Evolutionary conservation across 2,797 vertebrate species (phyloP), one percentile per base, ranked within the genome.

Genomic region (Gobio occitaniae): DNA sequence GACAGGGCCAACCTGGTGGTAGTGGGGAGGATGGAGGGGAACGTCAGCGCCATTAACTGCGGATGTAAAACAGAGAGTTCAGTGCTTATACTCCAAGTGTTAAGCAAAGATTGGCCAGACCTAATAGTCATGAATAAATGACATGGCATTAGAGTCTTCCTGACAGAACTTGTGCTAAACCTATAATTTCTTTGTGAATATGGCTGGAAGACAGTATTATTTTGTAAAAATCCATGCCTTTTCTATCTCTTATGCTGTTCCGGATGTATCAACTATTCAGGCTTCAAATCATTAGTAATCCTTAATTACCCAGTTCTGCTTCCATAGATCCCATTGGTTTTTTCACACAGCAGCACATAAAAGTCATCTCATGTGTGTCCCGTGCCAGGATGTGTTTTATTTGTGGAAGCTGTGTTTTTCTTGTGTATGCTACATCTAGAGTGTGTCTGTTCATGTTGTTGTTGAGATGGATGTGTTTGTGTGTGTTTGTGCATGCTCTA

Each of bases 281-380:
- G 47, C 47, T 83, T 75, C 2, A 47, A 52, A 47, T 69, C n/a
- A 59, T 78, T 78, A 78, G 19, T 32, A 69, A 77, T 78, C 63
- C 63, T 56, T 84, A 72, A 83, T 68, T 84, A 78, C 50, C 61
- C 63, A 69, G 63, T 15, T 25, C 65, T 21, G 38, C 59, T 77
- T 36, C 4, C 7, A n/a, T 69, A 32, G 74, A 84, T 69, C 63
- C 36, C 74, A 10, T 47, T 84, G 15, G 1, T 47, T 78, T 77
- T 69, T 59, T 38, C 25, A 29, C 56, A 56, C 6, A 69, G 74
- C 36, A 69, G 44, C 12, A 25, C 38, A 47, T 59, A n/a, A 56
- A 47, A 11, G 48, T 77, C 36, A 11, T 11, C 38, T 12, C 41
- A 15, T 44, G 19, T 52, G 56, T 76, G 32, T 50, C 19, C 44